Percentiles rank a stretch among this genome's conserved stretches.
phyloP scores from a whole-genome alignment of 2,888 invertebrate genomes.

The Papilio protenor region DNA sequence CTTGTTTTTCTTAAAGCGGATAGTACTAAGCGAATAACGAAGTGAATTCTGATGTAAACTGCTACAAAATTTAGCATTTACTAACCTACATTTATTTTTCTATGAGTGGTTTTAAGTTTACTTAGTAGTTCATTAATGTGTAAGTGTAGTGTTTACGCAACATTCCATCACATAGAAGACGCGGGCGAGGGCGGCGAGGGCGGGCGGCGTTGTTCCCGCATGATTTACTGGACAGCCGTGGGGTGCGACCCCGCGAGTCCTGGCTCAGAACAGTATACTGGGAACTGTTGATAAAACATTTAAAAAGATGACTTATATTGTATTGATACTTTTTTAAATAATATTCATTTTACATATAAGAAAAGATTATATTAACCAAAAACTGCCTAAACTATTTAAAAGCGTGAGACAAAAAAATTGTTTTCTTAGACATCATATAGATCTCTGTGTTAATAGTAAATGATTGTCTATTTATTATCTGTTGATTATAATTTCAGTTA shows the following conservation, averaged over 20 bases:
- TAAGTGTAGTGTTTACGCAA: conserved; percentile 43
- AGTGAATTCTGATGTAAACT: not conserved
- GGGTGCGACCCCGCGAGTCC: conserved; percentile 51
- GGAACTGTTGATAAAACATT: not conserved
- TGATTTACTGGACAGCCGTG: conserved; percentile 67
- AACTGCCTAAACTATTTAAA: no score
- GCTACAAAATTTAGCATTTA: not conserved
- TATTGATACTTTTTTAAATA: not conserved
- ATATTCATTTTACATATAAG: no score
- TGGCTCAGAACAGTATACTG: conserved; percentile 29
- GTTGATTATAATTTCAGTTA: conserved; percentile 1
- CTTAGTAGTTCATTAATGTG: conserved; percentile 37
- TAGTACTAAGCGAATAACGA: not conserved
- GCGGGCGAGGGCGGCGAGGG: conserved; percentile 45
- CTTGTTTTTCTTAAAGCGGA: no score
- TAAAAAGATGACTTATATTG: conserved; percentile 17
- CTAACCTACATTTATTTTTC: not conserved
- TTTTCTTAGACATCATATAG: no score
- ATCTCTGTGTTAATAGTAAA: not conserved
- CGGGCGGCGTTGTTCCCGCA: conserved; percentile 51
- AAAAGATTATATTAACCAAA: no score
- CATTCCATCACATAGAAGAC: conserved; percentile 54
- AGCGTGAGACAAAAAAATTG: no score
- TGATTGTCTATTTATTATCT: not conserved
- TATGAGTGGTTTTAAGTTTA: not conserved